A percentile compares a stretch with the other conserved stretches of the same genome.
phyloP scores from a whole-genome alignment of 2,888 invertebrate species.

The Chesias legatella region DNA sequence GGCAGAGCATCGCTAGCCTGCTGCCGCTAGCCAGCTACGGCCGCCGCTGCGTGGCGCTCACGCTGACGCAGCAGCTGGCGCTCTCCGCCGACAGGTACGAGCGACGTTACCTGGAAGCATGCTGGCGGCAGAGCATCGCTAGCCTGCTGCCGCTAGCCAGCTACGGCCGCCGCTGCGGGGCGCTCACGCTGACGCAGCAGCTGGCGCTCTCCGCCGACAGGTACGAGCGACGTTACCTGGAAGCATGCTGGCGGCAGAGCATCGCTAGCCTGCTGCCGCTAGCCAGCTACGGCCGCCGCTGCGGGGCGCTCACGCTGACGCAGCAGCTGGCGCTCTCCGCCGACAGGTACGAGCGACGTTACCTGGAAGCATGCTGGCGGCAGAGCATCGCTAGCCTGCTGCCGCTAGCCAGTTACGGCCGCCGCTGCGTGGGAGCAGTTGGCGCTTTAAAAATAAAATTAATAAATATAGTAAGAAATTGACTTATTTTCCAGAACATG shows the following conservation, averaged over 20 bases:
- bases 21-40: conserved; percentile 83
- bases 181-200: no score
- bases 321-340: neutral
- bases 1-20: conserved; percentile 77
- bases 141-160: conserved; percentile 83
- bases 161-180: conserved; percentile 74
- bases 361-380: no score
- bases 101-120: conserved; percentile 42
- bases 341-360: conserved; percentile 1
- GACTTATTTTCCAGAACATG: conserved; percentile 46
- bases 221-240: neutral
- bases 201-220: no score
- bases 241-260: no score
- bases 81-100: neutral
- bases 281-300: conserved; percentile 8
- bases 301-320: conserved; percentile 11
- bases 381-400: no score
- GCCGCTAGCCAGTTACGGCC: conserved; percentile 5
- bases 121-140: conserved; percentile 73
- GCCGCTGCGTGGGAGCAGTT: conserved; percentile 4
- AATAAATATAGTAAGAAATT: neutral
- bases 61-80: no score
- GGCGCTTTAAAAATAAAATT: no score
- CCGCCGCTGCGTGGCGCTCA: conserved; percentile 53
- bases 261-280: conserved; percentile 3